Conservation (phyloP, 1,140 invertebrate genomes). For the Ips nitidus region DNA sequence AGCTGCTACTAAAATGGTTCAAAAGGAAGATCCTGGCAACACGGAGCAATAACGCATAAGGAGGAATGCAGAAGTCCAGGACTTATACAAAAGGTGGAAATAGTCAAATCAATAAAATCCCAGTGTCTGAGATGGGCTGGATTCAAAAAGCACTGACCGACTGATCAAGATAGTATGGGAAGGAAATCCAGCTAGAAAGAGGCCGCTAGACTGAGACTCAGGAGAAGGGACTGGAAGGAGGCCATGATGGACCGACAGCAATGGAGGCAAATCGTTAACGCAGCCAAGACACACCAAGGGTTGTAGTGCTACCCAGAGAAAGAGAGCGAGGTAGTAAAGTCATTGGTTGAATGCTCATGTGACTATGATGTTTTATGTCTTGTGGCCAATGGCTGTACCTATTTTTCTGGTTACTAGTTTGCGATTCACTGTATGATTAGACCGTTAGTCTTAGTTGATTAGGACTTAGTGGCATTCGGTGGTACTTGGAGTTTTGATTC, state of each 20-base stretch:
- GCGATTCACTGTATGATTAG: no score
- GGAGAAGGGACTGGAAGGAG: constrained; percentile 1
- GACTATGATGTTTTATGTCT: no score
- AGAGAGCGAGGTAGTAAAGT: no score
- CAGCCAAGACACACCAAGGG: not conserved
- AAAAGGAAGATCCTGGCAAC: not conserved
- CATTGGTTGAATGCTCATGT: no score
- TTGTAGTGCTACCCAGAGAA: no score
- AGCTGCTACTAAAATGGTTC: no score
- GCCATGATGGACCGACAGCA: not conserved
- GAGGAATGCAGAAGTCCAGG: constrained; percentile 2
- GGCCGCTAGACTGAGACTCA: not conserved
- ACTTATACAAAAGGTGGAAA: not conserved
- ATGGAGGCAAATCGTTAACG: constrained; percentile 2
- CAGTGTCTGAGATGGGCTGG: not conserved
- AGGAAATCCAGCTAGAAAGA: constrained; percentile 1
- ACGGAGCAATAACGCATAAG: constrained; percentile 5
- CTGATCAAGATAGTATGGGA: not conserved
- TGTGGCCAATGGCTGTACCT: no score
- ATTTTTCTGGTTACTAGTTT: no score
- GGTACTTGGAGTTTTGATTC: no score
- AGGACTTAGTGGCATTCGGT: no score
- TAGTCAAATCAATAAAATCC: not conserved
- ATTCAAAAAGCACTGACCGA: not conserved
- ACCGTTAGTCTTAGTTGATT: no score